phyloP scores from a whole-genome alignment of 2,888 invertebrate species.

The Luffia ferchaultella region DNA sequence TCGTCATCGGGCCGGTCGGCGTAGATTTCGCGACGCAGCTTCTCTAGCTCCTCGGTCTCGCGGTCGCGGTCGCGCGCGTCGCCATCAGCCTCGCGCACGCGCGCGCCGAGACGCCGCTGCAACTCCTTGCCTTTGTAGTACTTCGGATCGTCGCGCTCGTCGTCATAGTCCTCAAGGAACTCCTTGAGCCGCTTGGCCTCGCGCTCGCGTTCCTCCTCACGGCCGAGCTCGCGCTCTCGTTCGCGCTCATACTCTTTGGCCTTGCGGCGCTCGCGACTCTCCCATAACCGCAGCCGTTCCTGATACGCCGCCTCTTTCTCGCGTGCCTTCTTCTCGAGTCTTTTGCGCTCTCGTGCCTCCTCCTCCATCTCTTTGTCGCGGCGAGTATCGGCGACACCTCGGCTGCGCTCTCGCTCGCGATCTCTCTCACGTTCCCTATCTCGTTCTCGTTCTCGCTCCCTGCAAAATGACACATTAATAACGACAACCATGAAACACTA shows the following conservation, averaged over 20 bases:
- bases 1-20: conserved; percentile 69
- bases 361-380: conserved; percentile 89
- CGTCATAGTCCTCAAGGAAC: conserved; percentile 99
- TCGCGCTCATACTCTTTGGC: conserved; percentile 89
- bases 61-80: conserved; percentile 90
- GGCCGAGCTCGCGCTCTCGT: conserved; percentile 75
- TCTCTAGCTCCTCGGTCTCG: conserved; percentile 89
- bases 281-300: conserved; percentile 82
- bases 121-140: conserved; percentile 95
- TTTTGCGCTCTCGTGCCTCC: conserved; percentile 89
- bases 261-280: conserved; percentile 88
- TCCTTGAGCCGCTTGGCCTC: conserved; percentile 96
- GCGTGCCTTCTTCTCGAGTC: conserved; percentile 87
- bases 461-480: too few relatives aligned
- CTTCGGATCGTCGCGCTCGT: conserved; percentile 96
- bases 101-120: conserved; percentile 87
- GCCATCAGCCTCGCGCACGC: conserved; percentile 91
- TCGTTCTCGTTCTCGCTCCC: conserved; percentile 46
- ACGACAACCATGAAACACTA: too few relatives aligned
- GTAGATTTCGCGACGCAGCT: conserved; percentile 80
- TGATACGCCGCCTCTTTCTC: conserved; percentile 98
- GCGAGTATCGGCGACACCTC: conserved; percentile 70
- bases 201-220: conserved; percentile 85
- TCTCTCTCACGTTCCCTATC: conserved; percentile 22
- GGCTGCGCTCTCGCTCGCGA: conserved; percentile 44